A percentile compares a stretch with the other conserved stretches of the same genome.
Conservation (phyloP, 2,888 invertebrate species). For the Nycteola revayana region DNA sequence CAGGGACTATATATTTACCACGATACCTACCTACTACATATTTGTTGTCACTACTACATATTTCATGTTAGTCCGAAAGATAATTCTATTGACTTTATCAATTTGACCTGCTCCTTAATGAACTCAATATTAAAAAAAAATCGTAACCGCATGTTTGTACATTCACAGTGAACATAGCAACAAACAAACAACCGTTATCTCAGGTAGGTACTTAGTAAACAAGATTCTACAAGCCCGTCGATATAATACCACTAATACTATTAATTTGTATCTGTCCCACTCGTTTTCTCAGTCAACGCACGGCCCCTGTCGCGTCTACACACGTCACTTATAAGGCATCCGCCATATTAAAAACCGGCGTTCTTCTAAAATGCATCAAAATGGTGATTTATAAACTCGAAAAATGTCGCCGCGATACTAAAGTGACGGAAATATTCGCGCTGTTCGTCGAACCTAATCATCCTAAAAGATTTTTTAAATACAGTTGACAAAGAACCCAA, state of each 20-base stretch:
- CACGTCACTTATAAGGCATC: conserved; percentile 32
- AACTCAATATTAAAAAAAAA: conserved; percentile 3
- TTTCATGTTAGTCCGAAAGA: no score
- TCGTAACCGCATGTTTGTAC: conserved; percentile 7
- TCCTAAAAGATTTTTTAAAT: conserved; percentile 75
- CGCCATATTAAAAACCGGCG: conserved; percentile 27
- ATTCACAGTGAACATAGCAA: conserved; percentile 14
- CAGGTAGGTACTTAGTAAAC: conserved; percentile 31
- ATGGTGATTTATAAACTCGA: conserved; percentile 66
- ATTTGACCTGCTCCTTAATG: no score
- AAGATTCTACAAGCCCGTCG: conserved; percentile 23
- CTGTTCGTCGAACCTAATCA: conserved; percentile 72
- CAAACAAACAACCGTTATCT: conserved; percentile 26
- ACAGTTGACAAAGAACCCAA: conserved; percentile 67
- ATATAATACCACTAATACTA: conserved; percentile 28
- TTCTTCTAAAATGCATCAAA: conserved; percentile 71
- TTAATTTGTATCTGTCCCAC: conserved; percentile 19
- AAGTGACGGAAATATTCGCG: conserved; percentile 61
- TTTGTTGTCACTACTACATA: no score
- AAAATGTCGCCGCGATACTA: conserved; percentile 61
- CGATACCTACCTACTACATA: no score
- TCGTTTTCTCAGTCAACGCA: conserved; percentile 32
- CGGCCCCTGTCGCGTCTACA: conserved; percentile 35
- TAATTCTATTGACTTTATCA: no score
- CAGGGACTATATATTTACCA: no score